Evolutionary conservation across 2,113 vertebrate genomes (phyloP).

Genomic region (Dasypus novemcinctus): DNA sequence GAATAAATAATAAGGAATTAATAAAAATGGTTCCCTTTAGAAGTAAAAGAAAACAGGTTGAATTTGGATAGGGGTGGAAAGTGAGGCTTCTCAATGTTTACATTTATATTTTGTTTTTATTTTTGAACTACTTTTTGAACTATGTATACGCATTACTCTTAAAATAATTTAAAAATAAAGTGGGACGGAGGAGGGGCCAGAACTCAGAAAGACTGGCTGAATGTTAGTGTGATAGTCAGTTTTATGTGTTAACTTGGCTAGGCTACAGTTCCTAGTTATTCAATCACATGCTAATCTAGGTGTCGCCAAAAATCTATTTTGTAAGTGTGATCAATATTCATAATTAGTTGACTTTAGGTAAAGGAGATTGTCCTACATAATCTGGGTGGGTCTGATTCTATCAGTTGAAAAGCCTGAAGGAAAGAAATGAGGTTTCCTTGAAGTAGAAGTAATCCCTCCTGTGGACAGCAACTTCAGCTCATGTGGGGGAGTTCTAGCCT

Average conservation of each 20-base stretch:
- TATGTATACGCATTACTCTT: not conserved
- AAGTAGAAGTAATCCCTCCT: too few relatives aligned
- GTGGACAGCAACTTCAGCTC: too few relatives aligned
- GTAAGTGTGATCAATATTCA: not conserved
- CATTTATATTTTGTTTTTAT: slow-evolving; percentile 11
- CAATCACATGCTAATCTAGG: not conserved
- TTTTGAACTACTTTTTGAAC: slow-evolving; percentile 2
- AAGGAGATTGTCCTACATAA: not conserved
- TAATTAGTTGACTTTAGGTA: not conserved
- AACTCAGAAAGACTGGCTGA: not conserved
- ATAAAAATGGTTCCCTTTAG: not conserved
- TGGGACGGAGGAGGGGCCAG: not conserved
- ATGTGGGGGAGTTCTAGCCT: too few relatives aligned
- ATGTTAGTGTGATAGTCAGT: not conserved
- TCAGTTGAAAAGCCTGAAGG: too few relatives aligned
- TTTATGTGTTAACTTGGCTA: not conserved
- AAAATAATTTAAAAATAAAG: not conserved
- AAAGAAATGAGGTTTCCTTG: too few relatives aligned
- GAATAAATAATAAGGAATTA: too few relatives aligned
- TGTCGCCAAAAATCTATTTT: not conserved
- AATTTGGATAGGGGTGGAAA: not conserved
- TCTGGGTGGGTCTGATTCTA: not conserved
- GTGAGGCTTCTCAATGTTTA: not conserved
- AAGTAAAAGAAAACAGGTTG: not conserved
- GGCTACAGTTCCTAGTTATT: not conserved